Conservation (phyloP, 2,797 vertebrate genomes). For the Pseudochirops corinnae region DNA sequence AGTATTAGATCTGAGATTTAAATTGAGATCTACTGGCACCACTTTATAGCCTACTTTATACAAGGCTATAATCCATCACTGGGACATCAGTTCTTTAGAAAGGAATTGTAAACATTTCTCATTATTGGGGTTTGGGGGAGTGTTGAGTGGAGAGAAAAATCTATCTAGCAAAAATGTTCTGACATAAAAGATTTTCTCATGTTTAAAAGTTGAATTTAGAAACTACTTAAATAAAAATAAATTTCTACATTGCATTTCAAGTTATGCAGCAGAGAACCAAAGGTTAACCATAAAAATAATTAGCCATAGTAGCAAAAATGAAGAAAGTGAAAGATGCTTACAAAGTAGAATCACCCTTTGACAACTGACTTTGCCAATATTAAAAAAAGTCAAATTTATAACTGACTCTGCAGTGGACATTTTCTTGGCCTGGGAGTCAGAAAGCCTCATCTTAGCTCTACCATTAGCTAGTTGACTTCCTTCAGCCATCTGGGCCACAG, state of each 20-base stretch:
- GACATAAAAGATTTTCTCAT: constrained; percentile 15
- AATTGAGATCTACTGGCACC: not conserved
- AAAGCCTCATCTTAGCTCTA: not conserved
- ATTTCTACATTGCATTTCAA: not conserved
- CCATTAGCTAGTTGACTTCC: not conserved
- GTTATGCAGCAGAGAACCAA: not conserved
- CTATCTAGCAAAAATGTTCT: constrained; percentile 7
- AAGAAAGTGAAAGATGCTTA: not conserved
- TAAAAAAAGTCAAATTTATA: not conserved
- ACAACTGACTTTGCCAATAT: not conserved
- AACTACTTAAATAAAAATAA: not conserved
- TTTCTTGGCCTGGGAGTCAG: not conserved
- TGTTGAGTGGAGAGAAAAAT: not conserved
- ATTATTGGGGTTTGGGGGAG: not conserved
- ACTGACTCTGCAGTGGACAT: not conserved
- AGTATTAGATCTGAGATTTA: not conserved
- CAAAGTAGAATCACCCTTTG: not conserved
- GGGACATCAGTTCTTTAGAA: not conserved
- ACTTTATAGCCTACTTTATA: not conserved
- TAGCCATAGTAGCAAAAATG: not conserved
- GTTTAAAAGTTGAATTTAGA: not conserved
- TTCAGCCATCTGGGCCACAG: not conserved
- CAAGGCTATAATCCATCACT: not conserved
- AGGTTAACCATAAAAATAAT: not conserved
- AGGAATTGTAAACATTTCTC: constrained; percentile 1